These are phyloP conservation scores for Zoanthus sociatus DNA, from an alignment of 92 coral and sea anemone species.

Conservation along the genomic window DNA sequence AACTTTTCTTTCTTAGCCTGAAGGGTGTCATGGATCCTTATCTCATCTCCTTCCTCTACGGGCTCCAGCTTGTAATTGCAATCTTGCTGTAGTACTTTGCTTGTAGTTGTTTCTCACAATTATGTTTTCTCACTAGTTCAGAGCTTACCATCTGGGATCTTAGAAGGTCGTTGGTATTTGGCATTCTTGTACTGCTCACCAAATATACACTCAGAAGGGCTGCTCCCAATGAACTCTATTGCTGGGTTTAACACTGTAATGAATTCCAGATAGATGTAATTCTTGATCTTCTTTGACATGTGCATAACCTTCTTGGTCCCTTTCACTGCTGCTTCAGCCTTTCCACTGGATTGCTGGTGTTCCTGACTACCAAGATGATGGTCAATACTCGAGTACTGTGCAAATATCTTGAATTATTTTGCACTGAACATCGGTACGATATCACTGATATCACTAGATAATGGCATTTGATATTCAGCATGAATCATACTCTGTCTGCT, in stretches of 20 bases:
- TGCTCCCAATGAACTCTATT: neutral
- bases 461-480: too few species aligned
- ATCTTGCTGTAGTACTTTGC: neutral
- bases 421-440: neutral
- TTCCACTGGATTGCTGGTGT: neutral
- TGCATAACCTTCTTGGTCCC: neutral
- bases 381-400: neutral
- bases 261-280: neutral
- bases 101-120: neutral
- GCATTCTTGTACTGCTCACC: neutral
- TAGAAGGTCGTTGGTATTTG: neutral
- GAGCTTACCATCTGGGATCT: neutral
- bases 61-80: neutral
- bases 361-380: neutral
- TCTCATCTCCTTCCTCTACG: neutral
- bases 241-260: neutral
- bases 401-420: neutral
- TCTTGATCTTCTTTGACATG: neutral
- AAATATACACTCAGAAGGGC: neutral
- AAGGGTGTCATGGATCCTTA: too few species aligned
- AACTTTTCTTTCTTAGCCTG: neutral
- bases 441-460: neutral
- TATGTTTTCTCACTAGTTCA: neutral
- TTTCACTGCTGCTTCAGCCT: neutral
- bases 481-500: too few species aligned